These are phyloP conservation scores for Brachionus rubens DNA, from an alignment of 1,140 invertebrate genomes.

Conservation along the genomic window DNA sequence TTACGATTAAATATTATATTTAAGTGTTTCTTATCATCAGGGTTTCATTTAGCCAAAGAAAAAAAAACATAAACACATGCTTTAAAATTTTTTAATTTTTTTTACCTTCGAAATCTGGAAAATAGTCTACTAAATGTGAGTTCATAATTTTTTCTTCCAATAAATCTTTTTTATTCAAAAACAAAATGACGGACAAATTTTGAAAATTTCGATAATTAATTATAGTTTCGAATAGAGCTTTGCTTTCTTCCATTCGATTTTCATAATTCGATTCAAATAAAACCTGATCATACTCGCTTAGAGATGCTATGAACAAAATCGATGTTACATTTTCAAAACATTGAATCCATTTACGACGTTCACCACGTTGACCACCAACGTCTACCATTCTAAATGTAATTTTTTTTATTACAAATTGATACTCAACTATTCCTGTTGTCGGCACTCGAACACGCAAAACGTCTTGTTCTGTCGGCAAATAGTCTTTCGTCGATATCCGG, in stretches of 20 bases:
- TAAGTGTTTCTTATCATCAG: too few relatives aligned
- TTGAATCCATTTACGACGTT: conserved; percentile 66
- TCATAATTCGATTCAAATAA: conserved; percentile 67
- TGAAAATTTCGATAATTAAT: conserved; percentile 99
- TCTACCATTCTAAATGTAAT: conserved; percentile 81
- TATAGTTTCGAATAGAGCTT: conserved; percentile 99
- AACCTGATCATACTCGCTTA: conserved; percentile 66
- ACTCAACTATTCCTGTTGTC: conserved; percentile 92
- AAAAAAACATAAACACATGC: too few relatives aligned
- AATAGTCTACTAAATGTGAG: conserved; percentile 99
- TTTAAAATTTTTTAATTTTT: too few relatives aligned
- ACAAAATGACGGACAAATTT: conserved; percentile 98
- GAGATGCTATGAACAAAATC: conserved; percentile 66
- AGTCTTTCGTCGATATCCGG: conserved; percentile 82
- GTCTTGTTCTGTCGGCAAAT: conserved; percentile 93
- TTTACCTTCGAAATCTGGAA: conserved; percentile 97
- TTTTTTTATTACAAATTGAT: conserved; percentile 94
- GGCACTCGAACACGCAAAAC: conserved; percentile 93
- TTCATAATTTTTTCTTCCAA: conserved; percentile 99
- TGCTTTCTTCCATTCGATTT: conserved; percentile 99
- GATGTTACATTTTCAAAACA: conserved; percentile 68
- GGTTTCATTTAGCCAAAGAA: too few relatives aligned
- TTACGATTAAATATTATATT: too few relatives aligned
- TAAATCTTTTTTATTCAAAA: conserved; percentile 99
- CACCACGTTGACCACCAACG: conserved; percentile 65